phyloP scores from a whole-genome alignment of 2,113 vertebrate species.

The Cryptomyrus ogoouensis region DNA sequence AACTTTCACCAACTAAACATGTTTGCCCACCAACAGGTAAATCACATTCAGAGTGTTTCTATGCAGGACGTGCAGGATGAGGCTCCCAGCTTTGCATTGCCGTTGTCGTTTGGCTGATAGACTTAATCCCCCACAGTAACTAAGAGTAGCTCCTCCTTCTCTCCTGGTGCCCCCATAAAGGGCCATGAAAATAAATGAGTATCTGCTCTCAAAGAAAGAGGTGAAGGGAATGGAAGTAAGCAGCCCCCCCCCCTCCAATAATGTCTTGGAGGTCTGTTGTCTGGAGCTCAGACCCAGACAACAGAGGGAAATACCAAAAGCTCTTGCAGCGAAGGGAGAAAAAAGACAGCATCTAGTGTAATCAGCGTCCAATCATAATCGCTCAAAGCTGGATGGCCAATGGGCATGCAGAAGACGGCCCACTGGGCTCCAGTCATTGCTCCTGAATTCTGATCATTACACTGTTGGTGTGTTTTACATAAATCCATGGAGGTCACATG shows the following conservation, averaged over 20 bases:
- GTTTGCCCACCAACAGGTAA: background rate
- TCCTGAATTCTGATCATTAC: background rate
- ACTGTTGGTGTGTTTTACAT: background rate
- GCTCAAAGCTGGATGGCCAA: background rate
- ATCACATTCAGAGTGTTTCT: background rate
- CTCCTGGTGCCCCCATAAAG: background rate
- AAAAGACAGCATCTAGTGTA: background rate
- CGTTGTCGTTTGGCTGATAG: background rate
- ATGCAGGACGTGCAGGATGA: background rate
- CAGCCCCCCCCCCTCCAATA: background rate
- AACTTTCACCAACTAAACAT: background rate
- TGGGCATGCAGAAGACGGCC: background rate
- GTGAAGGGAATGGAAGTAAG: background rate
- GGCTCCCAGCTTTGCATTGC: background rate
- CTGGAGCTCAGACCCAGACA: background rate
- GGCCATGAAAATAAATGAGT: background rate
- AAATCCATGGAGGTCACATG: background rate
- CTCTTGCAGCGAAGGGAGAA: background rate
- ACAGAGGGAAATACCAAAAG: background rate
- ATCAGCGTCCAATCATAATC: background rate
- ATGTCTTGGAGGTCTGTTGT: background rate
- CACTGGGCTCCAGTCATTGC: background rate
- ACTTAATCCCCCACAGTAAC: background rate
- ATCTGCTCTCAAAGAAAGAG: background rate
- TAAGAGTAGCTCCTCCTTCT: background rate